Percentiles rank a stretch among this genome's conserved stretches.
Evolutionary conservation across 2,797 vertebrate genomes (phyloP).

Genomic region (Holocentrus rufus): DNA sequence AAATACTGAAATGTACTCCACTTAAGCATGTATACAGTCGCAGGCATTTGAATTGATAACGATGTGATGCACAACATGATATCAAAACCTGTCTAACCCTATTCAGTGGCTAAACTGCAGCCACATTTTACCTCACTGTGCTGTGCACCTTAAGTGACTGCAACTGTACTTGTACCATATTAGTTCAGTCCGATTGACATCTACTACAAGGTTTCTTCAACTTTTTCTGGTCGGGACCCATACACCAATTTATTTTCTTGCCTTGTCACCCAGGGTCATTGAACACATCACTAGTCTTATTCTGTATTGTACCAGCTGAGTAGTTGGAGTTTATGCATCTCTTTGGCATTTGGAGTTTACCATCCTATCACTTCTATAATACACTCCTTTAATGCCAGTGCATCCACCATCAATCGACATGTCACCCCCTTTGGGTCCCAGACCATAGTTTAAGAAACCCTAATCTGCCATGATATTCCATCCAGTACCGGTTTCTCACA

Average conservation of each 20-base stretch:
- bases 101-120: not conserved
- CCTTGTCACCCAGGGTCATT: not conserved
- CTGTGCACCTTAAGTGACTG: not conserved
- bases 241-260: slow-evolving; percentile 6
- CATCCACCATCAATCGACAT: not conserved
- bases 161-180: not conserved
- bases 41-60: not conserved
- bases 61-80: not conserved
- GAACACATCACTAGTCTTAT: slow-evolving; percentile 6
- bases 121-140: not conserved
- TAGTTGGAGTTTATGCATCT: not conserved
- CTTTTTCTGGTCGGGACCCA: not conserved
- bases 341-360: not conserved
- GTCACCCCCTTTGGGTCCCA: not conserved
- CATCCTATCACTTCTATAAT: not conserved
- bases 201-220: not conserved
- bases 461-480: not conserved
- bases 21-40: not conserved
- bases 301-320: not conserved
- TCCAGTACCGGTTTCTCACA: not conserved
- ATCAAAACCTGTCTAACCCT: not conserved
- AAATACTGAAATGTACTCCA: not conserved
- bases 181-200: slow-evolving; percentile 9
- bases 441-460: not conserved
- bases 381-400: slow-evolving; percentile 3